Evolutionary conservation across 2,888 invertebrate genomes (phyloP).

Genomic region (Drosophila lacicola): DNA sequence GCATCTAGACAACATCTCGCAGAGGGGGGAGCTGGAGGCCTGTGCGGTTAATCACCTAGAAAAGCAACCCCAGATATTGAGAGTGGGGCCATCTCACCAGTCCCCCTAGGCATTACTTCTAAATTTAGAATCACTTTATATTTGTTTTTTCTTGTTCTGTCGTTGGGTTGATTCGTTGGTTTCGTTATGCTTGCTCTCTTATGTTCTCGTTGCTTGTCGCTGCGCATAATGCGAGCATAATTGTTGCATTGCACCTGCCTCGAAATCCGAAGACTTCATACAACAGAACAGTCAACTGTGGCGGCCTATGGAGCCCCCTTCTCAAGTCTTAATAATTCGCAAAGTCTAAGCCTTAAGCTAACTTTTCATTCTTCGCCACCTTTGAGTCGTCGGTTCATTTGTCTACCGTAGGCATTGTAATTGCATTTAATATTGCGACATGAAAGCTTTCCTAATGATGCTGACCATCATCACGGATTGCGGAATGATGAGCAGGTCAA

Average conservation of each 20-base stretch:
- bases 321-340: neutral
- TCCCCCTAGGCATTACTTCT: slow-evolving; percentile 59
- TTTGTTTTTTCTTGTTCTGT: slow-evolving; percentile 50
- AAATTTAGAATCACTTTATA: slow-evolving; percentile 72
- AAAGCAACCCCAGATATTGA: slow-evolving; percentile 46
- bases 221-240: slow-evolving; percentile 65
- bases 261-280: slow-evolving; percentile 45
- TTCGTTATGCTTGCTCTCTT: slow-evolving; percentile 12
- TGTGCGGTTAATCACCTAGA: slow-evolving; percentile 73
- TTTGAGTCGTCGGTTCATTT: neutral
- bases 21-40: slow-evolving; percentile 26
- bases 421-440: slow-evolving; percentile 25
- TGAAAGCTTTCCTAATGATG: slow-evolving; percentile 23
- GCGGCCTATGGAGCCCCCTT: slow-evolving; percentile 26
- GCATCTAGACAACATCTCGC: slow-evolving; percentile 3
- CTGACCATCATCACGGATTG: slow-evolving; percentile 32
- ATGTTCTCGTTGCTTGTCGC: slow-evolving; percentile 27
- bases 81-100: slow-evolving; percentile 15
- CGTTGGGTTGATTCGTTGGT: slow-evolving; percentile 9
- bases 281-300: slow-evolving; percentile 18
- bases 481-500: slow-evolving; percentile 36
- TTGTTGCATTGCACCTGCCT: slow-evolving; percentile 62
- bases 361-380: slow-evolving; percentile 10
- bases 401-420: neutral
- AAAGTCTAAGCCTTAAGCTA: slow-evolving; percentile 9